Percentiles rank a stretch among this genome's conserved stretches.
These are phyloP conservation scores for Riptortus pedestris DNA, from an alignment of 1,140 invertebrate species.

Conservation along the genomic window DNA sequence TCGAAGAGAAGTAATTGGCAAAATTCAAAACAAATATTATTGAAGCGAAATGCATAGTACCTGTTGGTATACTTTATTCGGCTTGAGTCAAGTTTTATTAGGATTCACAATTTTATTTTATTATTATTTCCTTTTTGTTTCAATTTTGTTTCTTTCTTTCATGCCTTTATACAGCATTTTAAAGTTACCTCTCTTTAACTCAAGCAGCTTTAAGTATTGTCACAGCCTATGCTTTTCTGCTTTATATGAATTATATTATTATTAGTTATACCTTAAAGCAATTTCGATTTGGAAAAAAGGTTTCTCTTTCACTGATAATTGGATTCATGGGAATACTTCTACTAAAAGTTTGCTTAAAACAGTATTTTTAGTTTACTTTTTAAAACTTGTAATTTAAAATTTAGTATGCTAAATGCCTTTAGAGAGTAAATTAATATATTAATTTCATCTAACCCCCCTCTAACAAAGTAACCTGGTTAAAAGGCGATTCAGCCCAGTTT, in stretches of 20 bases:
- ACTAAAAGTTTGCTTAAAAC: slow-evolving; percentile 10
- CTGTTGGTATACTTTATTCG: slow-evolving; percentile 16
- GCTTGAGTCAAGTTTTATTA: slow-evolving; percentile 13
- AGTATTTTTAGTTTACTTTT: background rate
- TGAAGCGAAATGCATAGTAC: slow-evolving; percentile 14
- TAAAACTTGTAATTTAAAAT: background rate
- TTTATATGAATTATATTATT: slow-evolving; percentile 1
- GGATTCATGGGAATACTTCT: background rate
- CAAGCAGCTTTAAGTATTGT: slow-evolving; percentile 16
- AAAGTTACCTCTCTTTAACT: background rate
- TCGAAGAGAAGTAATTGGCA: slow-evolving; percentile 43
- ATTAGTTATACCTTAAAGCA: slow-evolving; percentile 3
- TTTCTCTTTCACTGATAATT: background rate
- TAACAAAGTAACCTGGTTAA: slow-evolving; percentile 14
- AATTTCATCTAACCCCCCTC: slow-evolving; percentile 2
- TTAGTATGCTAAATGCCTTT: slow-evolving; percentile 11
- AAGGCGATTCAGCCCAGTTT: background rate
- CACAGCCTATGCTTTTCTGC: slow-evolving; percentile 14
- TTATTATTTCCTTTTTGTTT: background rate
- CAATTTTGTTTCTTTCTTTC: too few species aligned
- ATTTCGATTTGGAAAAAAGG: background rate
- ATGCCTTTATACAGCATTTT: too few species aligned
- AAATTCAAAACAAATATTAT: slow-evolving; percentile 15
- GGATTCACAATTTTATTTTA: slow-evolving; percentile 18
- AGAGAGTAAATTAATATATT: background rate